Percentiles rank a stretch among this genome's conserved stretches.
These are phyloP conservation scores for Acropora tenuis DNA, from an alignment of 64 coral and sea anemone species.

Conservation along the genomic window DNA sequence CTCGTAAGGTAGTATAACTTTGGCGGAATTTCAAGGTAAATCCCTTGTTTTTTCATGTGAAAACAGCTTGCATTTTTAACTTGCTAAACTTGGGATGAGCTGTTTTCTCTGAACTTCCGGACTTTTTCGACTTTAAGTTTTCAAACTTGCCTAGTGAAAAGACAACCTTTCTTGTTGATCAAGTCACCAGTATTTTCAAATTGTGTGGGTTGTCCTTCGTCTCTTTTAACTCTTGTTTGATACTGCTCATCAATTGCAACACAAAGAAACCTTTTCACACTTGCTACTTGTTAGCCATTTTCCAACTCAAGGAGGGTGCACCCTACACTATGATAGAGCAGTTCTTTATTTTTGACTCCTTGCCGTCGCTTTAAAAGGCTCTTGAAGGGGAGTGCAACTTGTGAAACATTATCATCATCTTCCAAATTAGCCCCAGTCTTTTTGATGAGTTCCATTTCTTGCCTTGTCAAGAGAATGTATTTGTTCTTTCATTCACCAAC, in stretches of 20 bases:
- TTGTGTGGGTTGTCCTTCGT: background rate
- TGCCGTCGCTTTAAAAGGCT: slow-evolving; percentile 18
- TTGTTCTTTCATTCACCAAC: slow-evolving; percentile 17
- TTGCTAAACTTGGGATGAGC: background rate
- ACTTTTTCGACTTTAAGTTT: too few relatives aligned
- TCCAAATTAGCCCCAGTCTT: slow-evolving; percentile 13
- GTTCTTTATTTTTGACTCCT: slow-evolving; percentile 24
- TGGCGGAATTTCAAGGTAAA: background rate
- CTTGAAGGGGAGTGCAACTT: slow-evolving; percentile 12
- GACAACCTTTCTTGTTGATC: background rate
- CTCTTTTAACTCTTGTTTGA: slow-evolving; percentile 11
- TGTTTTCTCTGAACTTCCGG: too few relatives aligned
- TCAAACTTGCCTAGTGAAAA: too few relatives aligned
- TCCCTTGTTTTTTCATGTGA: slow-evolving; percentile 41
- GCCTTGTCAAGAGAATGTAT: slow-evolving; percentile 21
- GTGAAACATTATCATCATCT: slow-evolving; percentile 13
- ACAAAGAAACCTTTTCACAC: slow-evolving; percentile 19
- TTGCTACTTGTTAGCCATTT: slow-evolving; percentile 20
- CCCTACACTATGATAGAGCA: slow-evolving; percentile 20
- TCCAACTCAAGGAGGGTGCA: slow-evolving; percentile 19
- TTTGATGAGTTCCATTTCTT: slow-evolving; percentile 28
- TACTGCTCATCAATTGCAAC: slow-evolving; percentile 17
- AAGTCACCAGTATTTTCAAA: slow-evolving; percentile 22
- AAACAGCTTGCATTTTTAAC: slow-evolving; percentile 71
- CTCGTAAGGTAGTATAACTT: too few relatives aligned